Base-by-base conservation (phyloP, 1,140 invertebrate genomes). In the Ostrea denselamellosa region DNA sequence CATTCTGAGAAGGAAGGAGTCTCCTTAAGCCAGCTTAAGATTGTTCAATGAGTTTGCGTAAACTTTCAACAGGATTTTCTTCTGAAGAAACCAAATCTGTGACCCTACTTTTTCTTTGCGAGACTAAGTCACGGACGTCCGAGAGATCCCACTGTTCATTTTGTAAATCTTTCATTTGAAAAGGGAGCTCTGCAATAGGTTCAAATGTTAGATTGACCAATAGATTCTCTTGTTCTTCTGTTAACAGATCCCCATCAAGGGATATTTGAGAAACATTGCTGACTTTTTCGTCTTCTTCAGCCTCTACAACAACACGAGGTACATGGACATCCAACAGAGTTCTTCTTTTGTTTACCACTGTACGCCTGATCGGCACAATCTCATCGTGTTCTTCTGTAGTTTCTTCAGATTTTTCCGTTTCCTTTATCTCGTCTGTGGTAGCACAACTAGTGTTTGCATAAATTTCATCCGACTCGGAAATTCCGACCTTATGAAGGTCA, bases 151-250 rank as follows among this genome's bases (percentile, higher is more conserved):
- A 77, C 10, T 34, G 12, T 8, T 34, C 25, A 77, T 17, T 28
- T 77, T 77, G 68, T 17, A 77, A 10, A 34, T 77, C 25, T 12
- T 77, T 14, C 28, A 9, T 7, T 34, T 77, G 25, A 77, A 77
- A 77, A 25, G 68, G 68, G 3, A 77, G 68, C 9, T 77, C 68
- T 77, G 25, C 68, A 17, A 77, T 77, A 28, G 68, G 68, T 77
- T 77, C 68, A 77, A 77, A 77, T 25, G 68, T 77, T 44, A 77
- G 25, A 77, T 77, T 77, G 8, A 77, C 28, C 17, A 77, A 77
- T 25, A 77, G 12, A 9, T 77, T 25, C 25, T 77, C 68, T 5
- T 77, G 68, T 10, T 34, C 68, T 10, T 77, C 68, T 25, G 68
- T 28, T 77, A 34, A 17, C 25, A 34, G 17, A 62, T n/a, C 56